Conservation (phyloP, 2,113 vertebrate species). For the Bubalus kerabau region DNA sequence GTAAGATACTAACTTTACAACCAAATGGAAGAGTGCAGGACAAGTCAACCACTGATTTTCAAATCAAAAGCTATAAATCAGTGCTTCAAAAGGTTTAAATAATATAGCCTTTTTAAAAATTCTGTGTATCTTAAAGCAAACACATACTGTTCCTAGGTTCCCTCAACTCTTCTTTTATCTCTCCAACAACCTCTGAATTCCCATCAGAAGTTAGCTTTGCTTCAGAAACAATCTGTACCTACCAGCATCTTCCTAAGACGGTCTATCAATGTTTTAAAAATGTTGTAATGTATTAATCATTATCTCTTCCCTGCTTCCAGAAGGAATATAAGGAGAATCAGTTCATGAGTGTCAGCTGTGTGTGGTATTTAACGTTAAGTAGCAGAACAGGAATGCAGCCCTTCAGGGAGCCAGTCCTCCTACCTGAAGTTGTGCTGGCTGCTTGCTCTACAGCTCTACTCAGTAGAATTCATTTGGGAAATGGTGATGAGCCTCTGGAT, state of each 20-base stretch:
- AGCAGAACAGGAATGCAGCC: neutral
- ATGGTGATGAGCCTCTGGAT: neutral
- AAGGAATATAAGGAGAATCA: neutral
- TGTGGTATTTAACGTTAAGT: neutral
- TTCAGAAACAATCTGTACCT: neutral
- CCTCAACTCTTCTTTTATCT: neutral
- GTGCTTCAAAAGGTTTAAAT: neutral
- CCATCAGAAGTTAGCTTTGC: neutral
- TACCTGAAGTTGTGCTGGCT: too few relatives aligned
- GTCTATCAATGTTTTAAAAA: conserved; percentile 17
- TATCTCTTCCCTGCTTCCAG: neutral
- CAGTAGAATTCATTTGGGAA: neutral
- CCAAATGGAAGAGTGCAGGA: neutral
- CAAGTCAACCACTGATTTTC: neutral
- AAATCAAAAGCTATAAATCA: neutral
- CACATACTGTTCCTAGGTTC: neutral
- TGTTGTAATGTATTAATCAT: conserved; percentile 36
- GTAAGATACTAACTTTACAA: neutral
- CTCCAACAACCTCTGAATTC: neutral
- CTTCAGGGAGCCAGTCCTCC: neutral
- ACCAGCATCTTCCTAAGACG: neutral
- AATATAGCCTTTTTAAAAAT: neutral
- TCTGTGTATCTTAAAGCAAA: conserved; percentile 6
- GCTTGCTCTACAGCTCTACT: neutral
- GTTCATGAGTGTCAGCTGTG: neutral